Evolutionary conservation across 2,888 invertebrate genomes (phyloP).

Genomic region (Colletes collaris): DNA sequence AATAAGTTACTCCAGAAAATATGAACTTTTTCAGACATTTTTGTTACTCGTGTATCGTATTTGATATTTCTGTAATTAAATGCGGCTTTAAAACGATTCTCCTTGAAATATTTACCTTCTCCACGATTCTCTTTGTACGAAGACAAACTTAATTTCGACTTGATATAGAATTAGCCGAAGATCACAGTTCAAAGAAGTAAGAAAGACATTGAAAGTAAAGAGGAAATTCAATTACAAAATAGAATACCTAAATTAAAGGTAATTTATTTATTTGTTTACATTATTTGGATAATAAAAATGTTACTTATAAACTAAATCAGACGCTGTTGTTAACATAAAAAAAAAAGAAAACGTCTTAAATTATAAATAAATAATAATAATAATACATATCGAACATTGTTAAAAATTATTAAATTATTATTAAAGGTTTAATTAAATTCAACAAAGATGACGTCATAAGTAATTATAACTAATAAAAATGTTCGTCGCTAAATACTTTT

Average conservation of each 20-base stretch:
- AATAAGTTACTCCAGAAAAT: no score
- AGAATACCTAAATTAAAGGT: not conserved
- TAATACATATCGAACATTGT: not conserved
- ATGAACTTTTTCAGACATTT: no score
- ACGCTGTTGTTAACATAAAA: no score
- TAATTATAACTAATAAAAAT: not conserved
- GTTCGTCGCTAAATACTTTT: not conserved
- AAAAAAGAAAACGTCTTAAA: not conserved
- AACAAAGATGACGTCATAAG: not conserved
- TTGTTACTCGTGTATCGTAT: not conserved
- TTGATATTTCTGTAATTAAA: not conserved
- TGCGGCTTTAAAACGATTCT: not conserved
- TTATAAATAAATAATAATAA: not conserved
- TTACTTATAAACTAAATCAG: not conserved
- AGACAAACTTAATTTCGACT: constrained; percentile 25
- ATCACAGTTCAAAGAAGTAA: constrained; percentile 15
- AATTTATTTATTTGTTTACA: not conserved
- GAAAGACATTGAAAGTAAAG: constrained; percentile 6
- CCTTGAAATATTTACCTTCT: constrained; percentile 8
- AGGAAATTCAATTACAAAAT: not conserved
- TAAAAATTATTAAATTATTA: not conserved
- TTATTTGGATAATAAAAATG: not conserved
- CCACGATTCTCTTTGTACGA: constrained; percentile 8
- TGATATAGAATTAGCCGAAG: constrained; percentile 24
- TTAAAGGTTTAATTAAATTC: not conserved